phyloP scores from a whole-genome alignment of 2,113 vertebrate species.

The Euleptes europaea region DNA sequence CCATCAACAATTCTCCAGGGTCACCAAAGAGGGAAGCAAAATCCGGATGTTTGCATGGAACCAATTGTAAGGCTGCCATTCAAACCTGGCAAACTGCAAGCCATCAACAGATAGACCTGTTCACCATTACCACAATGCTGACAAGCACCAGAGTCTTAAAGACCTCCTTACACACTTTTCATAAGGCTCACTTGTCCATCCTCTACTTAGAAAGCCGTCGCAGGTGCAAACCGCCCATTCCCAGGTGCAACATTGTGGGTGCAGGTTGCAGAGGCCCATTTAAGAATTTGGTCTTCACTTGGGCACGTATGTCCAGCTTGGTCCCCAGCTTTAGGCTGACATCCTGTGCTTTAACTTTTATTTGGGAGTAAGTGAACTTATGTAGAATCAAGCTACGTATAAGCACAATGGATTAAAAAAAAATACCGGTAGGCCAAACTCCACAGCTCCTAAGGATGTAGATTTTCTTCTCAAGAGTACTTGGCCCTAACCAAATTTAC shows the following conservation, averaged over 20 bases:
- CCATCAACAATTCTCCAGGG: not conserved
- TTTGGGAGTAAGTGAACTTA: not conserved
- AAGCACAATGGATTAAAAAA: not conserved
- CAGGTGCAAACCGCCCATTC: accelerated
- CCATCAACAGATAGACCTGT: accelerated
- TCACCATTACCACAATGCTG: accelerated
- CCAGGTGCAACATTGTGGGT: accelerated
- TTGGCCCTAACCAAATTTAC: no score
- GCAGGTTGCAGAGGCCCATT: not conserved
- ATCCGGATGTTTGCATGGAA: not conserved
- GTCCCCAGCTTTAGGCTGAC: no score
- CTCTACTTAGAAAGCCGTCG: not conserved
- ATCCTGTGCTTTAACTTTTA: no score
- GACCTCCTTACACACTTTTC: accelerated
- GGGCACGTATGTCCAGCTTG: not conserved
- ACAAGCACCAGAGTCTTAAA: no score
- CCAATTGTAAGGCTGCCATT: accelerated
- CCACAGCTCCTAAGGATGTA: no score
- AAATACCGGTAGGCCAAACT: not conserved
- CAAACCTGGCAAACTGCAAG: accelerated
- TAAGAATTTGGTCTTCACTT: not conserved
- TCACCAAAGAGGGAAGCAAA: not conserved
- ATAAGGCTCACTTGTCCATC: not conserved
- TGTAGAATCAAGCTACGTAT: no score
- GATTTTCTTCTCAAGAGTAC: not conserved